phyloP scores from a whole-genome alignment of 2,888 invertebrate genomes.

The Helleia helle region DNA sequence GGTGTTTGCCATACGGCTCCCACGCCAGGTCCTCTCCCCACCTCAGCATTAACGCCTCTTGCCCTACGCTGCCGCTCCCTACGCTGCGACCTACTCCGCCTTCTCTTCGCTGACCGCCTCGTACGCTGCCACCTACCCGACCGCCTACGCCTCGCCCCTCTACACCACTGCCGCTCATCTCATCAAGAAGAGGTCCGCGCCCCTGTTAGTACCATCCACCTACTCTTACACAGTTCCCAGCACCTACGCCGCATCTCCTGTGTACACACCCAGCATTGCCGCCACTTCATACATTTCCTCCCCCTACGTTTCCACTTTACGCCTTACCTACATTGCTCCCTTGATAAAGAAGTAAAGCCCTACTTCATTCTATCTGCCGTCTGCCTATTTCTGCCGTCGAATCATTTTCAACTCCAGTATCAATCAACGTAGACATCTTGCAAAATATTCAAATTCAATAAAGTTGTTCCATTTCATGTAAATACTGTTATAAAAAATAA shows the following conservation, averaged over 20 bases:
- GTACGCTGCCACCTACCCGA: slow-evolving; percentile 44
- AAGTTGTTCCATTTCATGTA: too few species aligned
- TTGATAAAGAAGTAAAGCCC: slow-evolving; percentile 21
- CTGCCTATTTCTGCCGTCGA: too few species aligned
- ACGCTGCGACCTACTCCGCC: slow-evolving; percentile 28
- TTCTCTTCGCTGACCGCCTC: slow-evolving; percentile 37
- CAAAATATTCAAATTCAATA: too few species aligned
- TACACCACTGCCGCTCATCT: slow-evolving; percentile 36
- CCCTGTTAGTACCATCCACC: slow-evolving; percentile 17
- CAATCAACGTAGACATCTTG: too few species aligned
- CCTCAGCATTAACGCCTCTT: too few species aligned
- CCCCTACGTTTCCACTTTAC: slow-evolving; percentile 22
- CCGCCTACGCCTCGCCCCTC: slow-evolving; percentile 42
- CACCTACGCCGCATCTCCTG: slow-evolving; percentile 19
- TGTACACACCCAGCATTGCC: slow-evolving; percentile 23
- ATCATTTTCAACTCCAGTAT: too few species aligned
- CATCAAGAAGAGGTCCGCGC: slow-evolving; percentile 35
- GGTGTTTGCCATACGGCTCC: slow-evolving; percentile 21
- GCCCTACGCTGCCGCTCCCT: slow-evolving; percentile 27
- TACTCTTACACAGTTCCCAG: slow-evolving; percentile 8
- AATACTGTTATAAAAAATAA: too few species aligned
- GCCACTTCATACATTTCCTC: slow-evolving; percentile 29
- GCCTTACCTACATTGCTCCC: slow-evolving; percentile 13
- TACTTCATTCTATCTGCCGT: too few species aligned
- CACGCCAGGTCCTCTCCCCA: slow-evolving; percentile 5